phyloP scores from a whole-genome alignment of 2,113 vertebrate species.

The Struthidea cinerea region DNA sequence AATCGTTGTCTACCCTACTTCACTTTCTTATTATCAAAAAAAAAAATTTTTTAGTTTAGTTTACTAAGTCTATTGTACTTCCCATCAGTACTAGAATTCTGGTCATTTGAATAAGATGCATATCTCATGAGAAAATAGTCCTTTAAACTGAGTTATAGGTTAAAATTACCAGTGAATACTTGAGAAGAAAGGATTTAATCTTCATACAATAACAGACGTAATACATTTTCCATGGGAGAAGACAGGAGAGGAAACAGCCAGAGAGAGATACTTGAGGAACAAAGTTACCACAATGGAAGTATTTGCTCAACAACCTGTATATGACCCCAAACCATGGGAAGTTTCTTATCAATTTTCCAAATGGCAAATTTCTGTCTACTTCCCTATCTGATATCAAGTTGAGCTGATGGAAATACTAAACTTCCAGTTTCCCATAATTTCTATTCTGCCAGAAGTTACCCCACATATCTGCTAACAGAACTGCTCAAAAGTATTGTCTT shows the following conservation, averaged over 20 bases:
- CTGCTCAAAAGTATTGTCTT: not conserved
- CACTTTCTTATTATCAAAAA: conserved; percentile 2
- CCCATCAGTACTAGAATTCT: not conserved
- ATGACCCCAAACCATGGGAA: not conserved
- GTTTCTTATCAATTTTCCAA: not conserved
- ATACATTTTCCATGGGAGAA: not conserved
- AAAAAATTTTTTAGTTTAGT: not conserved
- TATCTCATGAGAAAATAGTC: conserved; percentile 26
- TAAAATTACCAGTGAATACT: not conserved
- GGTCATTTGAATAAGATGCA: conserved; percentile 4
- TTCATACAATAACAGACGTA: not conserved
- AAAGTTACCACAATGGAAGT: not conserved
- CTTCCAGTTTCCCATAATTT: not conserved
- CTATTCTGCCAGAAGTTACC: not conserved
- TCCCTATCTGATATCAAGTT: not conserved
- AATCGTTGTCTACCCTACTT: not conserved
- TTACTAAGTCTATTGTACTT: not conserved
- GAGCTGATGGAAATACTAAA: not conserved
- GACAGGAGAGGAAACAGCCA: not conserved
- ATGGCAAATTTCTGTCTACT: not conserved
- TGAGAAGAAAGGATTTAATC: not conserved
- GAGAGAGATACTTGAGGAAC: not conserved
- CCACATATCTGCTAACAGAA: not conserved
- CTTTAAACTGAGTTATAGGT: not conserved
- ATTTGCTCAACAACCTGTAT: not conserved